Evolutionary conservation across 2,888 invertebrate genomes (phyloP).

Genomic region (Augiades crinisus): DNA sequence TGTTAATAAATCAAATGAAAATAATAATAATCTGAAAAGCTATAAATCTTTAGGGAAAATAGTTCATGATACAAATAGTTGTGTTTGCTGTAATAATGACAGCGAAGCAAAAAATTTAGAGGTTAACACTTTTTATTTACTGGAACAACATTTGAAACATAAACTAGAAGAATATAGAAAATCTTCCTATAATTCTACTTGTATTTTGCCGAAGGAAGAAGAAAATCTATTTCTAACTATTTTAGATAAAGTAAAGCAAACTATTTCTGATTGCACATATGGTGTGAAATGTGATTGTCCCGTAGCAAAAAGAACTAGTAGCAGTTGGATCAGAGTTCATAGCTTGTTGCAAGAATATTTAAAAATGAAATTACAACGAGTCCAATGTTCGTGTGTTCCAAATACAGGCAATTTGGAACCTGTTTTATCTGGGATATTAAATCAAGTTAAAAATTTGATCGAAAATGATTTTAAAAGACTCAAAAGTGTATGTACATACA

Average conservation of each 20-base stretch:
- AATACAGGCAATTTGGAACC: slow-evolving; percentile 40
- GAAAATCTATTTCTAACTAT: slow-evolving; percentile 52
- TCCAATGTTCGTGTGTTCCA: slow-evolving; percentile 52
- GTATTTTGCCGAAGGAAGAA: slow-evolving; percentile 51
- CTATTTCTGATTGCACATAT: slow-evolving; percentile 54
- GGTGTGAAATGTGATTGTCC: slow-evolving; percentile 50
- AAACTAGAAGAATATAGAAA: slow-evolving; percentile 54
- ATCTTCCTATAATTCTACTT: slow-evolving; percentile 43
- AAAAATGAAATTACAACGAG: slow-evolving; percentile 63
- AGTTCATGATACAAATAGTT: slow-evolving; percentile 29
- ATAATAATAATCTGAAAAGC: slow-evolving; percentile 16
- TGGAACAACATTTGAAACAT: slow-evolving; percentile 58
- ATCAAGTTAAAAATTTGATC: slow-evolving; percentile 58
- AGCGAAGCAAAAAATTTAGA: slow-evolving; percentile 57
- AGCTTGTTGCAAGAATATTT: slow-evolving; percentile 68
- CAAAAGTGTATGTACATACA: slow-evolving; percentile 49
- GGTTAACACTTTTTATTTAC: slow-evolving; percentile 60
- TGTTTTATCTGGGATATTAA: slow-evolving; percentile 50
- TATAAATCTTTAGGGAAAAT: not conserved
- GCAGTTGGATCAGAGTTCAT: slow-evolving; percentile 67
- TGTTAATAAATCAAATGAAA: not conserved
- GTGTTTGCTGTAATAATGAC: slow-evolving; percentile 52
- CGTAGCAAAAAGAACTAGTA: slow-evolving; percentile 36
- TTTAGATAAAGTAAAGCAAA: slow-evolving; percentile 54
- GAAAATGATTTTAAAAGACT: slow-evolving; percentile 65